These are phyloP conservation scores for Dusona sp. DNA, from an alignment of 2,888 invertebrate species.

Conservation along the genomic window DNA sequence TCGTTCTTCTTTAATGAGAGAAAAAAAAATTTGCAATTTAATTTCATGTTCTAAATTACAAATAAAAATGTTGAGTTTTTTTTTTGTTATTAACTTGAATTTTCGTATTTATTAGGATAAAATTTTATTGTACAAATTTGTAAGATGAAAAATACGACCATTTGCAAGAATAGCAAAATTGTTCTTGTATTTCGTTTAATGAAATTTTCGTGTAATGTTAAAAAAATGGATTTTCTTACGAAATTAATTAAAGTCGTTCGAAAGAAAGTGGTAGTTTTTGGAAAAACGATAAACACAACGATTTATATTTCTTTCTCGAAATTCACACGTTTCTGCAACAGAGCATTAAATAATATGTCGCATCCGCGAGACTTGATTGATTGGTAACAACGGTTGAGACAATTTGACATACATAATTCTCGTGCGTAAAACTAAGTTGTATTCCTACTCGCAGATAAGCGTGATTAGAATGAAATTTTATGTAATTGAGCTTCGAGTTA, in stretches of 20 bases:
- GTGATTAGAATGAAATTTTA: not conserved
- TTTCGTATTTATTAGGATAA: not conserved
- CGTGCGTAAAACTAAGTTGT: not conserved
- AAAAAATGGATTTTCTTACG: not conserved
- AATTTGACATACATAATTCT: not conserved
- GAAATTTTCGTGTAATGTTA: not conserved
- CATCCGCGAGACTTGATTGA: slow-evolving; percentile 14
- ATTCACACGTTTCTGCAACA: not conserved
- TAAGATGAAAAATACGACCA: not conserved
- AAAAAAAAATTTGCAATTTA: too few relatives aligned
- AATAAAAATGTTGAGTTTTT: too few relatives aligned
- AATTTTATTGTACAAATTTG: too few relatives aligned
- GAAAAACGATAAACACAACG: not conserved
- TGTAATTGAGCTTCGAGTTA: not conserved
- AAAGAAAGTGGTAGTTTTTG: not conserved
- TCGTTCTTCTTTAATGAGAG: too few relatives aligned
- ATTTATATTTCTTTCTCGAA: not conserved
- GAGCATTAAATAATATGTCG: not conserved
- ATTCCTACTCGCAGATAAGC: not conserved
- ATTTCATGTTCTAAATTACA: too few relatives aligned
- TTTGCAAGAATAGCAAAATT: not conserved
- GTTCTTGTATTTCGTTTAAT: not conserved
- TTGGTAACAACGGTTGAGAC: not conserved
- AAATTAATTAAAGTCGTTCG: not conserved
- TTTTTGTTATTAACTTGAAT: not conserved